Base-by-base conservation (phyloP, 1,140 invertebrate genomes). In the Megathymus violae region DNA sequence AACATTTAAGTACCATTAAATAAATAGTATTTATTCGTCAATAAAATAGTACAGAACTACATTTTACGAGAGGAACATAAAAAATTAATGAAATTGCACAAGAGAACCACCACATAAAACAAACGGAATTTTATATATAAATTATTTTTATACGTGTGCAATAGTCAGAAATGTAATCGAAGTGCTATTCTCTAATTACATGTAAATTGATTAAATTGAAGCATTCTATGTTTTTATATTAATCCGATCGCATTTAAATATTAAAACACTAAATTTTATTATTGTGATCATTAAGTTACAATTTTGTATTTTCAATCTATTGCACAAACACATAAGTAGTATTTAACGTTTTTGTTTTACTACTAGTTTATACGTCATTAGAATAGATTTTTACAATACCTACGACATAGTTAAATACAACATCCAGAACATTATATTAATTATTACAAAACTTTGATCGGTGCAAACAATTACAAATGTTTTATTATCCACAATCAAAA, bases 401-500 rank as follows among this genome's bases (percentile, higher is more conserved):
- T 77, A 76, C 80, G 78, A 83, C 77, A 76, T 69, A 87, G 73
- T 81, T 85, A 88, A 86, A 88, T 87, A 89, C 85, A 79, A 88
- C 88, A 90, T 88, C 78, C 81, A 88, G 85, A 89, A 85, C 72
- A 74, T 80, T 81, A 88, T 79, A 78, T 87, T 81, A 79, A 83
- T 89, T 87, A 88, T 88, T 89, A 90, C 85, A 90, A 86, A 88
- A 87, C n/a, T 82, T 76, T 78, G 82, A 82, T 82, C 71, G 69
- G 80, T 88, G 85, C 88, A 85, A 88, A 88, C 71, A 77, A 88
- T 85, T 88, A 85, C 77, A 87, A 86, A 83, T 82, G 60, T 74
- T 70, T 67, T 67, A 72, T 79, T 77, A 74, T 80, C 74, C 74
- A 78, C 74, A 75, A 68, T 74, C 69, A 71, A 73, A 77, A 74